Evolutionary conservation across 1,140 invertebrate species (phyloP), one percentile per base, ranked within the genome.

Genomic region (Maconellicoccus hirsutus): DNA sequence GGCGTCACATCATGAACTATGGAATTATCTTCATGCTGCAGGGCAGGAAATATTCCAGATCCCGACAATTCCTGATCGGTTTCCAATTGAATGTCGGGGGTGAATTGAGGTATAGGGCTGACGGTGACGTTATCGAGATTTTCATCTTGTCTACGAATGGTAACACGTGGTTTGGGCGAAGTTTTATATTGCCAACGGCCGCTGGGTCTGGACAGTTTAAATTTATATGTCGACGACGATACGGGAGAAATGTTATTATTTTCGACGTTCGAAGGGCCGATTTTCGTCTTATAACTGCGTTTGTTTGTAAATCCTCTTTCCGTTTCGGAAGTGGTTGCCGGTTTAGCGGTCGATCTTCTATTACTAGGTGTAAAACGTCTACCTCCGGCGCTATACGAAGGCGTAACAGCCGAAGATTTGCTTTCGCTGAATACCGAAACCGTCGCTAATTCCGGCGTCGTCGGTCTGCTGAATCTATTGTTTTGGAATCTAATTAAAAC

Each of bases 181-280:
- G 91, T 91, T 78, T 92, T 93, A 77, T 92, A 93, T 70, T 92
- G 88, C 90, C 91, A 93, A 73, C 91, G 85, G 29, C 16, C 29
- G 42, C 42, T 52, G 8, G 74, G 74, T 69, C 89, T 81, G 70
- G 89, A 87, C 16, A 91, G 79, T 77, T 90, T 92, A 74, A 89
- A 87, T 79, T 91, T 90, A 77, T 86, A 86, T 27, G 86, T 79
- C 74, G 83, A 86, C 25, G 85, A 84, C 1, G 84, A 83, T 39
- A 79, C 59, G 27, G 74, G 70, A 39, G 73, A 71, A 70, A 63
- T 33, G n/a, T 27, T 16, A 69, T 26, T 73, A 66, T 6, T 39
- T 69, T 19, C 69, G 38, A 19, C 70, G 59, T 27, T 25, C 23
- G 71, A 42, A 12, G 14, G 70, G n/a, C 25, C 70, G 1, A 73